Evolutionary conservation across 2,888 invertebrate genomes (phyloP).

Genomic region (Poecilus cupreus): DNA sequence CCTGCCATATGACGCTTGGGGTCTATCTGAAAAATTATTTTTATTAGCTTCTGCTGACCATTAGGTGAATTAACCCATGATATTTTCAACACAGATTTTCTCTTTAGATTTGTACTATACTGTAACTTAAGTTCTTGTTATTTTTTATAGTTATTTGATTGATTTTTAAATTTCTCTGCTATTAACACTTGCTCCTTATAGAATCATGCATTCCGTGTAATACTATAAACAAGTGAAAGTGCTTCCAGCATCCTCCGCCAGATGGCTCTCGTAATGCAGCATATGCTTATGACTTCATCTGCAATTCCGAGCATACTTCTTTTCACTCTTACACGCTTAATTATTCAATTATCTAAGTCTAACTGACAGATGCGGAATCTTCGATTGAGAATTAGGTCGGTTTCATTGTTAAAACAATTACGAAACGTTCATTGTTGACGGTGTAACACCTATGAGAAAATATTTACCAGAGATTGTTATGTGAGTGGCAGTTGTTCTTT

Average conservation of each 20-base stretch:
- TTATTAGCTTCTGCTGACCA: too few relatives aligned
- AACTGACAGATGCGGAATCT: not conserved
- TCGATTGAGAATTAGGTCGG: constrained; percentile 33
- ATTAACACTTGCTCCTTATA: too few relatives aligned
- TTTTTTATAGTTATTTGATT: too few relatives aligned
- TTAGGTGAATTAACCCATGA: too few relatives aligned
- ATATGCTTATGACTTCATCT: constrained; percentile 30
- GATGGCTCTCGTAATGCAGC: constrained; percentile 45
- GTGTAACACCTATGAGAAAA: constrained; percentile 12
- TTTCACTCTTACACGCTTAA: not conserved
- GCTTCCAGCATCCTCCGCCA: not conserved
- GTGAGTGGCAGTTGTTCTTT: constrained; percentile 8
- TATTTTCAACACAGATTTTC: too few relatives aligned
- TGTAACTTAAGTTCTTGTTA: too few relatives aligned
- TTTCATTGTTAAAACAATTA: not conserved
- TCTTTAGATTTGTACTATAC: too few relatives aligned
- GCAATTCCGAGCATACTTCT: not conserved
- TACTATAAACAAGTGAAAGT: constrained; percentile 19
- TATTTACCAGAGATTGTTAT: not conserved
- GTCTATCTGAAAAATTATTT: too few relatives aligned
- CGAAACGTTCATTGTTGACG: constrained; percentile 40
- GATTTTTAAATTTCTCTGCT: too few relatives aligned
- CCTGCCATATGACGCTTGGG: too few relatives aligned
- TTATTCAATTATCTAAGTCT: not conserved
- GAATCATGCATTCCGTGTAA: too few relatives aligned